Evolutionary conservation across 2,113 vertebrate genomes (phyloP).

Genomic region (Scomber japonicus): DNA sequence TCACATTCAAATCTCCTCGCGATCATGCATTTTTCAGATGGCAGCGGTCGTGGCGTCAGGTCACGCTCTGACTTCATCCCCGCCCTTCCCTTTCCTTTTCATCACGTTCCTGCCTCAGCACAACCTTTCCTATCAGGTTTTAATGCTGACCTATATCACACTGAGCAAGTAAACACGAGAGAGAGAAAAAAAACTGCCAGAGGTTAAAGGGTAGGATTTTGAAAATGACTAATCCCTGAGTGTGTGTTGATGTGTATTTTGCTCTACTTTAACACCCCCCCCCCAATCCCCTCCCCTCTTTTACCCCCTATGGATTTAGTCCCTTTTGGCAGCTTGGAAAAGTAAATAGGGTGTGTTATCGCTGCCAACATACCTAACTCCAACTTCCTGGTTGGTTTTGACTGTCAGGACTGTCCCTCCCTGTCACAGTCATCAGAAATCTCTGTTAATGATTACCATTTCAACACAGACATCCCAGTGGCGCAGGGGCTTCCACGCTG

Average conservation of each 20-base stretch:
- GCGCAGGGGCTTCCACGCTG: not conserved
- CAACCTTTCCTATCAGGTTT: constrained; percentile 48
- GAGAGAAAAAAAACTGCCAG: constrained; percentile 27
- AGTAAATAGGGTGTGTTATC: constrained; percentile 76
- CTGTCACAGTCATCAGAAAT: constrained; percentile 26
- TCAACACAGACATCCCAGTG: constrained; percentile 23
- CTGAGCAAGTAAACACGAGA: constrained; percentile 51
- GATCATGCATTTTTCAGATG: constrained; percentile 38
- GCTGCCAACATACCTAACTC: constrained; percentile 53
- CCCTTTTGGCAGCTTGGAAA: constrained; percentile 64
- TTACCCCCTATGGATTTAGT: constrained; percentile 57
- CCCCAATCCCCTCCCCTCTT: constrained; percentile 23
- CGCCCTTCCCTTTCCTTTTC: constrained; percentile 18
- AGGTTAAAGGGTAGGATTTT: constrained; percentile 74
- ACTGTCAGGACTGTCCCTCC: constrained; percentile 36
- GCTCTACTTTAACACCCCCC: constrained; percentile 50
- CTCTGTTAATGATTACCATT: constrained; percentile 73
- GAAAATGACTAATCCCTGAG: constrained; percentile 63
- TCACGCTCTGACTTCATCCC: constrained; percentile 21
- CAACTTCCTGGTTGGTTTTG: constrained; percentile 70
- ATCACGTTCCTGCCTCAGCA: constrained; percentile 48
- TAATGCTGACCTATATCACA: constrained; percentile 59
- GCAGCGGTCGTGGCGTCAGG: not conserved
- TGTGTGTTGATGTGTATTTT: constrained; percentile 67
- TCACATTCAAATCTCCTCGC: constrained; percentile 52